These are phyloP conservation scores for Lepidothrix coronata DNA, from an alignment of 2,113 vertebrate species.

Conservation along the genomic window DNA sequence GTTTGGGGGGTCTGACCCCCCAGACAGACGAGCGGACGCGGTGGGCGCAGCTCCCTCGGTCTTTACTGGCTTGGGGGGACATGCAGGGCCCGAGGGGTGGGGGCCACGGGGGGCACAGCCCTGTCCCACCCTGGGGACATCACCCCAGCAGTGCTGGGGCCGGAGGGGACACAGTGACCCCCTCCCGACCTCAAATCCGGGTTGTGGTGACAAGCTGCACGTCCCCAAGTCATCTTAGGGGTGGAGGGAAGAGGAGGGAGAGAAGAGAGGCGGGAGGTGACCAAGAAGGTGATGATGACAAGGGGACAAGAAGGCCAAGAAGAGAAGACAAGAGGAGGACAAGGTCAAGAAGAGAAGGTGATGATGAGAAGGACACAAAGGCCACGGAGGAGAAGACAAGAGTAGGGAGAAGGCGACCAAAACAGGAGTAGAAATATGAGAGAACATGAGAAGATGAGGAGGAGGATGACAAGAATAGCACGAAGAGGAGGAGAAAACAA, in stretches of 20 bases:
- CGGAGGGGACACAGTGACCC: not conserved
- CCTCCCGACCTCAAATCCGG: rapidly evolving
- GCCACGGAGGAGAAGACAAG: not conserved
- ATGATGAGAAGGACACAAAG: not conserved
- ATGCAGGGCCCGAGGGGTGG: not conserved
- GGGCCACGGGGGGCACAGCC: rapidly evolving
- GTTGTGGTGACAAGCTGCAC: not conserved
- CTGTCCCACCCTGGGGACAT: not conserved
- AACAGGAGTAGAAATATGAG: not conserved
- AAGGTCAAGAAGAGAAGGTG: not conserved
- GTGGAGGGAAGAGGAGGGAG: not conserved
- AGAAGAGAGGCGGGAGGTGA: too few relatives aligned
- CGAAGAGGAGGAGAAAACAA: not conserved
- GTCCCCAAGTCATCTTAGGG: not conserved
- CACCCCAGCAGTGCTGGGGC: not conserved
- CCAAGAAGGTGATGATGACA: not conserved
- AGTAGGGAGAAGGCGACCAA: not conserved
- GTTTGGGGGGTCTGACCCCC: not conserved
- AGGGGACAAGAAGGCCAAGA: not conserved
- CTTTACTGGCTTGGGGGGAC: conserved; percentile 24
- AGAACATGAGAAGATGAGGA: not conserved
- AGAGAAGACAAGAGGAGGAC: too few relatives aligned
- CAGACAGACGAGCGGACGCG: not conserved
- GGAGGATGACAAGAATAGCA: not conserved
- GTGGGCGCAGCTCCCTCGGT: not conserved